Base-by-base conservation (phyloP, 30 jellyfish, hydroid and myxozoan species). In the Chironex yamaguchii region DNA sequence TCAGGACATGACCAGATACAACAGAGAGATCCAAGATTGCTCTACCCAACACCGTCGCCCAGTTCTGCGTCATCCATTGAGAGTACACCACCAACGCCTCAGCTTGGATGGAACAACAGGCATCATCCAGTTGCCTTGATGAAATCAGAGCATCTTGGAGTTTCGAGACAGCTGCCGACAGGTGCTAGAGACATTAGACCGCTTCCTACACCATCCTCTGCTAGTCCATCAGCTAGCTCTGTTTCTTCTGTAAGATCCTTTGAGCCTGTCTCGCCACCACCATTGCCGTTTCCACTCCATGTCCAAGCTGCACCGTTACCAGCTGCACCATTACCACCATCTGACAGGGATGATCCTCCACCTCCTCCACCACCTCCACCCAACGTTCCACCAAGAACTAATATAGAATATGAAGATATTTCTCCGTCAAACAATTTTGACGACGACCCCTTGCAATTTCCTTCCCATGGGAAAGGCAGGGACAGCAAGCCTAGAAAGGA, bases 181-280 rank as follows among this genome's bases (percentile, higher is more conserved):
- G 87, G 76, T 20, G 49, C 58, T 2, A 42, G 58, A 17, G 58
- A 42, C 17, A 28, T 28, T 52, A 70, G 73, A 42, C 21, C 78
- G 2, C 64, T 69, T 81, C 12, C 87, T 26, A 20, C 92, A 82
- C 50, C 82, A 23, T 20, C 96, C 14, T 34, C 84, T 26, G 97
- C 90, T 42, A 87, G 97, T 52, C 91, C 98, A 30, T 86, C 97
- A 6, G 73, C 84, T 36, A 82, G 87, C 17, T 62, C 97, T 42
- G 82, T 97, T 6, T 88, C 96, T 24, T 73, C 96, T 1, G 88
- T 89, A 34, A 89, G 82, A 65, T 53, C 90, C 64, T 74, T 86
- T 62, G 97, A 95, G 65, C 98, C 99, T 1, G 68, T 95, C 23
- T 96, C 97, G 24, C 97, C 97, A 29, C 92, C 96, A 9, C 86